These are phyloP conservation scores for Cyclargus thomasi DNA, from an alignment of 1,140 invertebrate genomes.

Conservation along the genomic window DNA sequence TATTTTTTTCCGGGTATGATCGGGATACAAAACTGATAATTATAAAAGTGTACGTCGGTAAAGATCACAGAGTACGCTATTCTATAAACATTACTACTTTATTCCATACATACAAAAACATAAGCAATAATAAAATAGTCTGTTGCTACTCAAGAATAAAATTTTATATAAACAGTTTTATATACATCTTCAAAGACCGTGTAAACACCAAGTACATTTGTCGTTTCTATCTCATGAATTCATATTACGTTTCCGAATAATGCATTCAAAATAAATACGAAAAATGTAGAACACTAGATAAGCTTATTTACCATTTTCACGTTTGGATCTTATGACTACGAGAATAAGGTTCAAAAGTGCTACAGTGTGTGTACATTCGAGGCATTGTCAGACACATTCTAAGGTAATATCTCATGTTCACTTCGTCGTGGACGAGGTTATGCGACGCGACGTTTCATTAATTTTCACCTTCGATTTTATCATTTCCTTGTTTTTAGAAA, in stretches of 20 bases:
- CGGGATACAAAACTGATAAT: too few species aligned
- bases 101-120: too few species aligned
- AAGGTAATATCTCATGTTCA: not conserved
- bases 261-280: slow-evolving; percentile 1
- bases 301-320: not conserved
- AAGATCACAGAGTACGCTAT: too few species aligned
- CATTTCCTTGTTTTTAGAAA: too few species aligned
- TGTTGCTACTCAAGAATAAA: too few species aligned
- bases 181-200: not conserved
- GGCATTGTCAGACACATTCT: not conserved
- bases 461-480: not conserved
- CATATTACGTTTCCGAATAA: not conserved
- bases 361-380: not conserved
- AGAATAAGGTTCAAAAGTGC: not conserved
- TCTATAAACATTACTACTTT: too few species aligned
- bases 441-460: not conserved
- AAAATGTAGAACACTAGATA: not conserved
- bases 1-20: too few species aligned
- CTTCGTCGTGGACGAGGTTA: not conserved
- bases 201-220: not conserved
- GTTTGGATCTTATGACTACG: not conserved
- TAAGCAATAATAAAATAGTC: too few species aligned
- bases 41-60: too few species aligned
- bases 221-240: slow-evolving; percentile 3
- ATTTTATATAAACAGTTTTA: not conserved